phyloP scores from a whole-genome alignment of 2,888 invertebrate species.

The Dorcus parallelipipedus region DNA sequence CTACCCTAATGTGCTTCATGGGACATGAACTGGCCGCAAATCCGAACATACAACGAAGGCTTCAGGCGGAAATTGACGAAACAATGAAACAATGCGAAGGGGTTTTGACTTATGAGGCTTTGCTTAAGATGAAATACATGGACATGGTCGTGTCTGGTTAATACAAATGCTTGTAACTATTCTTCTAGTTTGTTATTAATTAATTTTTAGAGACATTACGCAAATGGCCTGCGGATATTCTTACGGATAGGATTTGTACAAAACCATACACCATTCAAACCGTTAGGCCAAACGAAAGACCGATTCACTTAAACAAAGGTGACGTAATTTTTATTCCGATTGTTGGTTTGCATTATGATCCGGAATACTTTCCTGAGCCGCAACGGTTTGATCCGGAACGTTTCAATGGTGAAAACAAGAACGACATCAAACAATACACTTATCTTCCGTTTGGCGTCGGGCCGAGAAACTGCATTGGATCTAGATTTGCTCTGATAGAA shows the following conservation, averaged over 20 bases:
- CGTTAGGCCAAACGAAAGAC: slow-evolving; percentile 19
- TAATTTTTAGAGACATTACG: slow-evolving; percentile 44
- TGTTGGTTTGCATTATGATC: slow-evolving; percentile 46
- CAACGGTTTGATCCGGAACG: slow-evolving; percentile 50
- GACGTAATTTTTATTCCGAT: slow-evolving; percentile 42
- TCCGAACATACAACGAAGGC: slow-evolving; percentile 55
- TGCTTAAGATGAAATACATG: slow-evolving; percentile 55
- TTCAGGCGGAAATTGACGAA: slow-evolving; percentile 56
- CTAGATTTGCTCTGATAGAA: slow-evolving; percentile 34
- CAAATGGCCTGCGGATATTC: slow-evolving; percentile 50
- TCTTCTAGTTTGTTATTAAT: background rate
- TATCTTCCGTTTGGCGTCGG: slow-evolving; percentile 32
- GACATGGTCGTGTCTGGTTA: slow-evolving; percentile 58
- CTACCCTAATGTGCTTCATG: slow-evolving; percentile 51
- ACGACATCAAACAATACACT: slow-evolving; percentile 22
- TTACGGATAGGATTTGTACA: slow-evolving; percentile 51
- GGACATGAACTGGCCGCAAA: slow-evolving; percentile 58
- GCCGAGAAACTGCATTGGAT: slow-evolving; percentile 32
- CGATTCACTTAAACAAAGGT: slow-evolving; percentile 32
- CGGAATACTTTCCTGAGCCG: slow-evolving; percentile 48
- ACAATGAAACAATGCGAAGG: slow-evolving; percentile 27
- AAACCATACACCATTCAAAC: slow-evolving; percentile 49
- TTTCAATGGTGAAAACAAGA: slow-evolving; percentile 42
- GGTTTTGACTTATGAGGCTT: slow-evolving; percentile 50
- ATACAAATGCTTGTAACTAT: background rate